Evolutionary conservation across 2,888 invertebrate species (phyloP).

Genomic region (Scaptomyza polygonia): DNA sequence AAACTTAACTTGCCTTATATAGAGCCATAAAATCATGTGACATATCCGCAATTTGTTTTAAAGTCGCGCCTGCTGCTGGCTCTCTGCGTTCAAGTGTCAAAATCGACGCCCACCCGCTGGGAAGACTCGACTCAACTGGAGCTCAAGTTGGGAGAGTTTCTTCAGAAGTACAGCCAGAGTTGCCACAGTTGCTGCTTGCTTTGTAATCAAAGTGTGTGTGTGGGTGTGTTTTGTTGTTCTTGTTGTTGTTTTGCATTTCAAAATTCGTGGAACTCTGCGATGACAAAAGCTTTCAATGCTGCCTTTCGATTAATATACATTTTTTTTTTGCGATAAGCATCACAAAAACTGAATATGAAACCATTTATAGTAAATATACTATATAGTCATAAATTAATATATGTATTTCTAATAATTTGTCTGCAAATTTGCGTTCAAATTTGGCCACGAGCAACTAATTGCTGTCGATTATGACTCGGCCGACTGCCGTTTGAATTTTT

Average conservation of each 20-base stretch:
- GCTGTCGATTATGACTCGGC: constrained; percentile 64
- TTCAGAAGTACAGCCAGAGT: constrained; percentile 61
- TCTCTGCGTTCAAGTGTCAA: constrained; percentile 72
- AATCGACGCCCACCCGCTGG: constrained; percentile 73
- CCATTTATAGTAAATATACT: constrained; percentile 1
- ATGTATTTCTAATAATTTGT: constrained; percentile 50
- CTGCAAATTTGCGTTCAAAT: constrained; percentile 45
- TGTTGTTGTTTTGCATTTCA: constrained; percentile 2
- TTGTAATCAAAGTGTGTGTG: constrained; percentile 44
- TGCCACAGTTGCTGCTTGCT: constrained; percentile 69
- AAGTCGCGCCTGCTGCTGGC: too few relatives aligned
- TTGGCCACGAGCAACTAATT: constrained; percentile 76
- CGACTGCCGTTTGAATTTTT: constrained; percentile 55
- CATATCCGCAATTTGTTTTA: constrained; percentile 79
- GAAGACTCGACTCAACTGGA: constrained; percentile 27
- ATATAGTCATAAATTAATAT: constrained; percentile 17
- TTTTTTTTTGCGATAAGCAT: constrained; percentile 59
- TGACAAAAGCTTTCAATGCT: constrained; percentile 77
- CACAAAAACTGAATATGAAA: constrained; percentile 19
- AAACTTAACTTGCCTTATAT: constrained; percentile 23
- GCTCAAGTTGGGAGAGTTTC: constrained; percentile 36
- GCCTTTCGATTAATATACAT: constrained; percentile 29
- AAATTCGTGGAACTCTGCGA: constrained; percentile 63
- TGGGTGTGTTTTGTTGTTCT: constrained; percentile 13
- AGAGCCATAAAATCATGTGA: constrained; percentile 76